A percentile compares a stretch with the other conserved stretches of the same genome.
These are phyloP conservation scores for Himalopsyche japonica DNA, from an alignment of 2,888 invertebrate genomes.

Conservation along the genomic window DNA sequence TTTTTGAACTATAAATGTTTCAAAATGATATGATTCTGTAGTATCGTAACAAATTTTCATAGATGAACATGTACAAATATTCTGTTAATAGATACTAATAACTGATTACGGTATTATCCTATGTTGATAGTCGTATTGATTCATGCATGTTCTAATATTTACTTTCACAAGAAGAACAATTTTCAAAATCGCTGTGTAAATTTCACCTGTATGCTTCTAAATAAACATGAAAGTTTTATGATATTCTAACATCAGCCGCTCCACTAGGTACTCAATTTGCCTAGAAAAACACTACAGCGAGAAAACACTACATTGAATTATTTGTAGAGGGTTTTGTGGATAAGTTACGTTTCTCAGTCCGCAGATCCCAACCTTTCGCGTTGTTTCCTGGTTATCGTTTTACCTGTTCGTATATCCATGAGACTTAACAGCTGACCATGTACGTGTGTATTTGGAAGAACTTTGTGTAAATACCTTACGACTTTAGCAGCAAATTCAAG, in stretches of 20 bases:
- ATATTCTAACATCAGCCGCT: neutral
- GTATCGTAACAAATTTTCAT: no score
- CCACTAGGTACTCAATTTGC: neutral
- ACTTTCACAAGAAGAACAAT: neutral
- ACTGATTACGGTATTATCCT: no score
- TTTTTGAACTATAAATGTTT: no score
- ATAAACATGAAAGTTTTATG: neutral
- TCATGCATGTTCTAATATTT: neutral
- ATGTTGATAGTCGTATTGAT: no score
- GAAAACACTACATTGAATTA: neutral
- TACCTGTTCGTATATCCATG: slow-evolving; percentile 31
- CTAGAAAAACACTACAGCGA: neutral
- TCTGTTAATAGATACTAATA: no score
- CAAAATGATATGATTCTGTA: no score
- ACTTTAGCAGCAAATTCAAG: neutral
- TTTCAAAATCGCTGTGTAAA: neutral
- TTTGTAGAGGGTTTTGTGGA: slow-evolving; percentile 14
- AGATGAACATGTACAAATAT: no score
- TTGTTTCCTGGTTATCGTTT: slow-evolving; percentile 32
- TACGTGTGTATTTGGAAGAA: neutral
- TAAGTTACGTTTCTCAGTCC: slow-evolving; percentile 15
- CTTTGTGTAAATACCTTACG: neutral
- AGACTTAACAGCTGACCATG: slow-evolving; percentile 30
- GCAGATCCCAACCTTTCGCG: slow-evolving; percentile 17
- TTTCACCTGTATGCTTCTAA: neutral